Conservation (phyloP, 2,888 invertebrate species). For the Acleris literana region DNA sequence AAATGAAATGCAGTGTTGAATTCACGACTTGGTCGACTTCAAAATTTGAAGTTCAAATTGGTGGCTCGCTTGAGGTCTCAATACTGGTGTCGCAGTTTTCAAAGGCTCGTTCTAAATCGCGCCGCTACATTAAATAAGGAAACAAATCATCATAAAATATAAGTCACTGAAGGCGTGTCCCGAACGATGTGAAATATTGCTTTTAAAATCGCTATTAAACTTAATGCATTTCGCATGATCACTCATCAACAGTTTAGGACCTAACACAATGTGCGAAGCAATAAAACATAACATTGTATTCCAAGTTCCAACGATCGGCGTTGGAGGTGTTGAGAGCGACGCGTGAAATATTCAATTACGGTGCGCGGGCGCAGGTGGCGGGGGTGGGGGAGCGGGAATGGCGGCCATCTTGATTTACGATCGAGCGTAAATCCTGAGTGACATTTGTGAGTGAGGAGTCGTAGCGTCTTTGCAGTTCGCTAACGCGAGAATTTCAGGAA, state of each 20-base stretch:
- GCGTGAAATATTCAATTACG: slow-evolving; percentile 83
- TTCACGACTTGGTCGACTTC: no score
- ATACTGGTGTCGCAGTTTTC: slow-evolving; percentile 57
- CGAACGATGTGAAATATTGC: slow-evolving; percentile 79
- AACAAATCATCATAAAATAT: slow-evolving; percentile 82
- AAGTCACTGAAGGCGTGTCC: slow-evolving; percentile 70
- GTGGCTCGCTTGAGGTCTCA: slow-evolving; percentile 45
- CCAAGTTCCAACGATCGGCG: slow-evolving; percentile 59
- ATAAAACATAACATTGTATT: slow-evolving; percentile 80
- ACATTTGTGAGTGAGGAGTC: slow-evolving; percentile 76
- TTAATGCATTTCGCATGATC: slow-evolving; percentile 79
- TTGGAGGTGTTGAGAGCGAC: slow-evolving; percentile 79
- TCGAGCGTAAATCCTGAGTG: slow-evolving; percentile 78
- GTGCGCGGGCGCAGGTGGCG: slow-evolving; percentile 75
- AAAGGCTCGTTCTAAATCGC: slow-evolving; percentile 54
- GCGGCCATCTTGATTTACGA: slow-evolving; percentile 82
- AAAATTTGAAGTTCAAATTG: neutral
- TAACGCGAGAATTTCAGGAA: slow-evolving; percentile 67
- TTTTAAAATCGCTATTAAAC: slow-evolving; percentile 79
- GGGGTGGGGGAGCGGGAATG: slow-evolving; percentile 52
- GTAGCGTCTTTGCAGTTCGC: slow-evolving; percentile 50
- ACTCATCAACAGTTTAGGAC: slow-evolving; percentile 81
- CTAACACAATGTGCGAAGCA: slow-evolving; percentile 77
- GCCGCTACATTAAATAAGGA: slow-evolving; percentile 64
- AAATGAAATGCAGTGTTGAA: no score